Evolutionary conservation across 2,888 invertebrate species (phyloP).

Genomic region (Eumacrocentrus americanus): DNA sequence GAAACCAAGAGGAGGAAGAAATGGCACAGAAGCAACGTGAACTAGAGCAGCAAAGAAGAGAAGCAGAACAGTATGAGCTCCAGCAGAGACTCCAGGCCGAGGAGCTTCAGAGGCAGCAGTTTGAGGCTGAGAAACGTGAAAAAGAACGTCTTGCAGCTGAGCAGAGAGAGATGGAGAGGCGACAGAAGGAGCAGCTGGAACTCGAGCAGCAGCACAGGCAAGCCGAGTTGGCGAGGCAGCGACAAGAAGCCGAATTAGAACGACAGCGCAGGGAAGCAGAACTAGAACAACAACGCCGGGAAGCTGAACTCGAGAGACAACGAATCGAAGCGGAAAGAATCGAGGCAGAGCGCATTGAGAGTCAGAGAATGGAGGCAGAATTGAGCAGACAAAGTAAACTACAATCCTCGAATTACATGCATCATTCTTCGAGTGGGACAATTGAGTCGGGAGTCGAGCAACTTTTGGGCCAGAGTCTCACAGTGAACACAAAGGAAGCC

Average conservation of each 20-base stretch:
- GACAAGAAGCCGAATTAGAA: conserved; percentile 35
- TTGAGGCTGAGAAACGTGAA: conserved; percentile 39
- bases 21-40: conserved; percentile 29
- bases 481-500: conserved; percentile 75
- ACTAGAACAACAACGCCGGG: conserved; percentile 36
- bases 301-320: conserved; percentile 36
- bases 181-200: conserved; percentile 34
- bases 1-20: conserved; percentile 43
- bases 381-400: conserved; percentile 51
- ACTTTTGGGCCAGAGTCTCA: conserved; percentile 67
- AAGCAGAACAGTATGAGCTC: conserved; percentile 36
- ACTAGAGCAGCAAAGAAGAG: conserved; percentile 13
- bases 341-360: conserved; percentile 48
- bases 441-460: conserved; percentile 55
- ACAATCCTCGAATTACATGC: conserved; percentile 50
- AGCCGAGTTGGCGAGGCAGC: conserved; percentile 38
- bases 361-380: conserved; percentile 51
- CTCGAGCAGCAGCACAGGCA: conserved; percentile 38
- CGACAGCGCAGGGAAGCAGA: conserved; percentile 36
- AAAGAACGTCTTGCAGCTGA: conserved; percentile 41
- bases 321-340: conserved; percentile 45
- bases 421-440: conserved; percentile 43
- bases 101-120: conserved; percentile 38
- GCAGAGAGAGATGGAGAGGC: conserved; percentile 41
- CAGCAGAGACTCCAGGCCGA: conserved; percentile 41